Conservation (phyloP, 2,888 invertebrate species). For the Eustalomyia histrio region DNA sequence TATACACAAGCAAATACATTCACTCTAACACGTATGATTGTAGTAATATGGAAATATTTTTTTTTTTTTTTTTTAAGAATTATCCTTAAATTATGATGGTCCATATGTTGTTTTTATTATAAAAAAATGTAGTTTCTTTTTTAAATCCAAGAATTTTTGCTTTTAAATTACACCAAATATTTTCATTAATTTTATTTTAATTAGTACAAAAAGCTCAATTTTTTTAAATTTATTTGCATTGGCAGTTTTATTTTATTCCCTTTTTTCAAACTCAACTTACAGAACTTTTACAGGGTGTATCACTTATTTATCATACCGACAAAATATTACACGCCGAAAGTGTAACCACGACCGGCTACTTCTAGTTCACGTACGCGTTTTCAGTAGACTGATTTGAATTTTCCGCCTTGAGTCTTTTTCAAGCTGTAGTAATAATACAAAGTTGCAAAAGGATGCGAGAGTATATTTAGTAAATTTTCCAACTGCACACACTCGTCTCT, state of each 20-base stretch:
- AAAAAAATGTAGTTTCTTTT: neutral
- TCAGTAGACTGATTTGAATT: conserved; percentile 79
- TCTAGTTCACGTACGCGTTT: conserved; percentile 80
- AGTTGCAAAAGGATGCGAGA: conserved; percentile 59
- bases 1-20: conserved; percentile 11
- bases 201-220: conserved; percentile 6
- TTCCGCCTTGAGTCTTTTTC: conserved; percentile 70
- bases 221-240: conserved; percentile 22
- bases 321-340: conserved; percentile 80
- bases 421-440: conserved; percentile 45
- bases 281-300: conserved; percentile 80
- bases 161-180: conserved; percentile 30
- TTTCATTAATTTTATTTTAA: neutral
- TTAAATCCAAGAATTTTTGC: conserved; percentile 22
- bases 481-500: conserved; percentile 65
- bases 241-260: conserved; percentile 45
- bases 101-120: conserved; percentile 48
- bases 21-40: conserved; percentile 20
- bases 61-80: conserved; percentile 24
- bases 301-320: conserved; percentile 80
- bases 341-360: conserved; percentile 80
- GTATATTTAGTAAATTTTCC: conserved; percentile 53
- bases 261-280: conserved; percentile 75
- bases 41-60: conserved; percentile 34
- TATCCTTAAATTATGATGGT: conserved; percentile 58